These are phyloP conservation scores for Oncorhynchus keta DNA, from an alignment of 2,113 vertebrate genomes.

Conservation along the genomic window DNA sequence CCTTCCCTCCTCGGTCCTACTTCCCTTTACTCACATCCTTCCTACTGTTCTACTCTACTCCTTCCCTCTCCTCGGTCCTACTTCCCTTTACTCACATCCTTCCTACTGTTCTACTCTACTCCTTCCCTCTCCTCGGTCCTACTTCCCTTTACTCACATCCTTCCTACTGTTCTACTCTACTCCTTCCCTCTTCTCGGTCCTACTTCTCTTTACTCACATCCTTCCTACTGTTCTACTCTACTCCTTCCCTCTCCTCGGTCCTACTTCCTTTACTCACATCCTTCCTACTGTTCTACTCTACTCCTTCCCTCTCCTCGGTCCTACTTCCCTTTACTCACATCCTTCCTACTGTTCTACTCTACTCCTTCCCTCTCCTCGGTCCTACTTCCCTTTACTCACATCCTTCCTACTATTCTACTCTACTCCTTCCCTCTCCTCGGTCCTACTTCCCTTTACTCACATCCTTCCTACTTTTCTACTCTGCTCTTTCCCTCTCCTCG, in stretches of 20 bases:
- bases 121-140: not conserved
- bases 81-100: too few species aligned
- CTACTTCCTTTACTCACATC: too few species aligned
- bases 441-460: too few species aligned
- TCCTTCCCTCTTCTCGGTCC: not conserved
- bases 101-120: not conserved
- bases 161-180: not conserved
- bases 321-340: too few species aligned
- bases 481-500: not conserved
- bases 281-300: not conserved
- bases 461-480: not conserved
- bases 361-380: not conserved
- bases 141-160: too few species aligned
- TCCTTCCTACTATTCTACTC: not conserved
- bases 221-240: not conserved
- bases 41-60: not conserved
- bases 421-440: not conserved
- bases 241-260: not conserved
- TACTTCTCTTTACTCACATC: too few species aligned
- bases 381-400: too few species aligned
- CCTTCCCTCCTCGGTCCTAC: not conserved
- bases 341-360: not conserved
- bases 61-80: not conserved
- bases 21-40: too few species aligned
- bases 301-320: not conserved